These are phyloP conservation scores for Phoenicopterus ruber DNA, from an alignment of 2,113 vertebrate species.

Conservation along the genomic window DNA sequence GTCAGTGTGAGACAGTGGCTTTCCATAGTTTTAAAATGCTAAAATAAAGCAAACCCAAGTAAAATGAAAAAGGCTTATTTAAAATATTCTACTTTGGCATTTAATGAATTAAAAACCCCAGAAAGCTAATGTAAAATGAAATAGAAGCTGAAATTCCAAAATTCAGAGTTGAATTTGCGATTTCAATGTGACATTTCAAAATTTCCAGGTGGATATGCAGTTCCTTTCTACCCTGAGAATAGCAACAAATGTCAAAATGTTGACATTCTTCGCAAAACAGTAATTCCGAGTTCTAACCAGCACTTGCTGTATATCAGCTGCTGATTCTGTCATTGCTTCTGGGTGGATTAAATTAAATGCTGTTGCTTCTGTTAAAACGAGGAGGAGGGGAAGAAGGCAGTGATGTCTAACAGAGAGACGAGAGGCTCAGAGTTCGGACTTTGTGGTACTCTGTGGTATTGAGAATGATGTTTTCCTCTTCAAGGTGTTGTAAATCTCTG, in stretches of 20 bases:
- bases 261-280: slow-evolving; percentile 42
- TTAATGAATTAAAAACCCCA: background rate
- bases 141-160: slow-evolving; percentile 25
- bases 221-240: slow-evolving; percentile 30
- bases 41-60: background rate
- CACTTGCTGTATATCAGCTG: slow-evolving; percentile 18
- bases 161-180: background rate
- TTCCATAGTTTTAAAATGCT: background rate
- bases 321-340: slow-evolving; percentile 37
- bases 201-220: slow-evolving; percentile 35
- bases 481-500: background rate
- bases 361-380: slow-evolving; percentile 19
- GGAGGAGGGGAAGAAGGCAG: background rate
- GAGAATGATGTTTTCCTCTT: background rate
- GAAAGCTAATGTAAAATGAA: background rate
- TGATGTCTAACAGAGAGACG: background rate
- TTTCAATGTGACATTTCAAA: slow-evolving; percentile 46
- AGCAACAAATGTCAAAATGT: slow-evolving; percentile 57
- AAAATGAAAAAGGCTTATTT: background rate
- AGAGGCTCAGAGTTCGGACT: background rate
- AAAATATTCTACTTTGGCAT: background rate
- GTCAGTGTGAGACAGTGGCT: background rate
- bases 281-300: slow-evolving; percentile 35
- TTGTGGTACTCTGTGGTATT: background rate
- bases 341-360: slow-evolving; percentile 45